These are phyloP conservation scores for Ormia ochracea DNA, from an alignment of 2,888 invertebrate species.

Conservation along the genomic window DNA sequence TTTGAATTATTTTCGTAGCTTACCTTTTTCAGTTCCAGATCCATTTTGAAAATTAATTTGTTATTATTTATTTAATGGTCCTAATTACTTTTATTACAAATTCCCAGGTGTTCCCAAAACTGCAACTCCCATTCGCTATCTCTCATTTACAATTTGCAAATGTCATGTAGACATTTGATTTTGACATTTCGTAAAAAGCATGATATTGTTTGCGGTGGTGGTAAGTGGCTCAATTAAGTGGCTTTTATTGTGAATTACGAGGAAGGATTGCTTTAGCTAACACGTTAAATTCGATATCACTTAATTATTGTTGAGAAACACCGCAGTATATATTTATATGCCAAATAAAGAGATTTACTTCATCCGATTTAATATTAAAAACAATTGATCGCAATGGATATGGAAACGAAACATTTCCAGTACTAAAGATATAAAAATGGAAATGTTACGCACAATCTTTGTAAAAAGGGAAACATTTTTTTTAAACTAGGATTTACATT, in stretches of 20 bases:
- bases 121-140: no score
- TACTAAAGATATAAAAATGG: no score
- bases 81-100: conserved; percentile 37
- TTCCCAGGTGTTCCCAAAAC: no score
- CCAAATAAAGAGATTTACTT: no score
- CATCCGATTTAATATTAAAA: no score
- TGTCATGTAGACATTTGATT: conserved; percentile 22
- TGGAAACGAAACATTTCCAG: no score
- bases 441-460: conserved; percentile 46
- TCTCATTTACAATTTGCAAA: background rate
- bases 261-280: no score
- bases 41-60: conserved; percentile 69
- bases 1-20: background rate
- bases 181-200: conserved; percentile 33
- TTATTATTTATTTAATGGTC: conserved; percentile 15
- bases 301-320: no score
- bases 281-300: no score
- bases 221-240: background rate
- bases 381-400: no score
- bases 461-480: conserved; percentile 55
- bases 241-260: background rate
- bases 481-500: background rate
- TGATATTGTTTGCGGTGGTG: conserved; percentile 14
- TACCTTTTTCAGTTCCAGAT: conserved; percentile 76
- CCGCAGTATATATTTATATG: no score